Base-by-base conservation (phyloP, 2,797 vertebrate species). In the Perodicticus potto region DNA sequence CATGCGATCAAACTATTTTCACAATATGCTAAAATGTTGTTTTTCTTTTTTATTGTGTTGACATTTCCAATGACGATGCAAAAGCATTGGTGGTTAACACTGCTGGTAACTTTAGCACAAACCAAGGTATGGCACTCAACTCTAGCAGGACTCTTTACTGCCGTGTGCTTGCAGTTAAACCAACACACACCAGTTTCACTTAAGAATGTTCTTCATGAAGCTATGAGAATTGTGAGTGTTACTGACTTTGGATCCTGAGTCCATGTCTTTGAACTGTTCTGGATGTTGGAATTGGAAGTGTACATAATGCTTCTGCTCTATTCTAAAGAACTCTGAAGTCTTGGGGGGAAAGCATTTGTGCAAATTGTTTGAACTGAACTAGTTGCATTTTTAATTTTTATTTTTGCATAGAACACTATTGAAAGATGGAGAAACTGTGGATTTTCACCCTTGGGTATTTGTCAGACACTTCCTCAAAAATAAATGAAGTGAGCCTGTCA, bases 401-500 rank as follows among this genome's bases (percentile, higher is more conserved):
- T 61, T 76, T 22, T 17, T 32, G 2, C n/a, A 13, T 45, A 69
- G 29, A 92, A 45, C 22, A 45, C 23, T 8, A 70, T 81, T 37
- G 43, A 91, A 88, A 76, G 43, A 61, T 25, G 67, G 49, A 37
- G 55, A 43, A 70, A 82, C 40, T 82, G 14, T 49, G 76, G 23
- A 59, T 92, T 95, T 81, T 49, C 14, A 59, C 76, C 69, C 40
- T 69, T 77, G 74, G 8, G 14, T 70, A 29, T 45, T 65, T 77
- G 80, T 94, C 85, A 89, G 80, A 77, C 16, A 45, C 8, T 92
- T 86, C 86, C 63, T 86, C 69, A 89, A n/a, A 92, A 92, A 49
- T 43, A 22, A 96, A 65, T 81, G 80, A 89, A 53, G 40, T 61
- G 34, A 91, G 55, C 2, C 57, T 87, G 45, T 87, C 73, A 81